These are phyloP conservation scores for Xiphophorus maculatus DNA, from an alignment of 2,113 vertebrate genomes.

Conservation along the genomic window DNA sequence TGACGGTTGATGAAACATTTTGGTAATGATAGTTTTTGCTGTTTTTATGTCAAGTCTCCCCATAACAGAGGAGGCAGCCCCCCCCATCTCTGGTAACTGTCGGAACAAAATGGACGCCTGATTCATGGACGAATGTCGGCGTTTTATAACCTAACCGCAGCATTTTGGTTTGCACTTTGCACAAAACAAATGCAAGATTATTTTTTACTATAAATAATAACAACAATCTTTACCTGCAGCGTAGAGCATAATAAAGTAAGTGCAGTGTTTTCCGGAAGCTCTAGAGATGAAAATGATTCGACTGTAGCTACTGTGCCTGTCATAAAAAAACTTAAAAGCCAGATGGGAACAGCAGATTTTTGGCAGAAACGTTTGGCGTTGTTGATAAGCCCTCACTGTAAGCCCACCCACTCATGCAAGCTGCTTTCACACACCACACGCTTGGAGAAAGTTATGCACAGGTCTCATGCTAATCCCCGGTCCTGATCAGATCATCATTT, in stretches of 20 bases:
- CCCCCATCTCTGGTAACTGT: not conserved
- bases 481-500: constrained; percentile 61
- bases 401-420: constrained; percentile 39
- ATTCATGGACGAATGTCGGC: not conserved
- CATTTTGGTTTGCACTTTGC: not conserved
- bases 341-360: constrained; percentile 46
- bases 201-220: not conserved
- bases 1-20: constrained; percentile 12
- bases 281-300: constrained; percentile 21
- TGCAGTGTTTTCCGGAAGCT: not conserved
- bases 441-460: constrained; percentile 69
- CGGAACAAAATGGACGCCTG: not conserved
- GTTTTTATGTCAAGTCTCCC: constrained; percentile 3
- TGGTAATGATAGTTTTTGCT: constrained; percentile 3
- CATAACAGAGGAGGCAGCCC: constrained; percentile 2
- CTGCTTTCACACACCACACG: constrained; percentile 47
- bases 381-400: constrained; percentile 28
- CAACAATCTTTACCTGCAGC: not conserved
- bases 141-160: not conserved
- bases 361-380: constrained; percentile 48
- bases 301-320: constrained; percentile 1
- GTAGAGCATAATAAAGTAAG: not conserved
- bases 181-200: not conserved
- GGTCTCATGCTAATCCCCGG: constrained; percentile 54
- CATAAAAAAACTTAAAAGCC: constrained; percentile 17